Evolutionary conservation across 2,797 vertebrate species (phyloP).

Genomic region (Lagocephalus sceleratus): DNA sequence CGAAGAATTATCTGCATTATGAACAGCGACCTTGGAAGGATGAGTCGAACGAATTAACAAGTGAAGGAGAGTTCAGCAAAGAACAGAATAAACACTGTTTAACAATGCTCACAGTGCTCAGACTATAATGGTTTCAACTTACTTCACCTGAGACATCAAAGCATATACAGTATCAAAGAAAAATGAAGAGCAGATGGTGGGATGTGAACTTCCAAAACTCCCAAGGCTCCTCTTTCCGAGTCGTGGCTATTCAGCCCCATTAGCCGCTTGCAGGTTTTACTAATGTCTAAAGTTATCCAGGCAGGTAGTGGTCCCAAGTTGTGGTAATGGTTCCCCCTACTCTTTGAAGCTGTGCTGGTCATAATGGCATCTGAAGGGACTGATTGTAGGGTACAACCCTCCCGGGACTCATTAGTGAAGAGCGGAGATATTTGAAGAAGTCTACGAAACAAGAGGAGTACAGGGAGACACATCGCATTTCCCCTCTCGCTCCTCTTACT

Average conservation of each 20-base stretch:
- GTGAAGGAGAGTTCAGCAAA: constrained; percentile 25
- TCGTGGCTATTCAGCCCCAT: constrained; percentile 51
- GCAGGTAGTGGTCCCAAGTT: constrained; percentile 61
- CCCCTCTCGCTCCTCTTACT: constrained; percentile 6
- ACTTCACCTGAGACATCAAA: constrained; percentile 62
- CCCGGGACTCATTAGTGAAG: constrained; percentile 69
- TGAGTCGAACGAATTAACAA: constrained; percentile 43
- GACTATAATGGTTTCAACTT: constrained; percentile 42
- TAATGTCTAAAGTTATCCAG: constrained; percentile 48
- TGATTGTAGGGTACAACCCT: constrained; percentile 55
- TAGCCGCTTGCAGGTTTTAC: constrained; percentile 49
- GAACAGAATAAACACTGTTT: constrained; percentile 45
- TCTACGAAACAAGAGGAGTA: constrained; percentile 21
- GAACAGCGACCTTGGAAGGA: constrained; percentile 51
- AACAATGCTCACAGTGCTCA: constrained; percentile 39
- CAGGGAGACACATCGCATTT: constrained; percentile 13
- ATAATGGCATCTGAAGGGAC: constrained; percentile 64
- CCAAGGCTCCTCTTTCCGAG: constrained; percentile 39
- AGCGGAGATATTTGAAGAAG: constrained; percentile 59
- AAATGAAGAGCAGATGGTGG: constrained; percentile 40
- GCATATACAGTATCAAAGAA: constrained; percentile 41
- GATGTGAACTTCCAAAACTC: constrained; percentile 44
- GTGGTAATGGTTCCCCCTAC: constrained; percentile 50
- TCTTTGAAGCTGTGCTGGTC: constrained; percentile 64
- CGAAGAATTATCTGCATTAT: constrained; percentile 45